Conservation (phyloP, 2,797 vertebrate genomes). For the Dipus sagitta region DNA sequence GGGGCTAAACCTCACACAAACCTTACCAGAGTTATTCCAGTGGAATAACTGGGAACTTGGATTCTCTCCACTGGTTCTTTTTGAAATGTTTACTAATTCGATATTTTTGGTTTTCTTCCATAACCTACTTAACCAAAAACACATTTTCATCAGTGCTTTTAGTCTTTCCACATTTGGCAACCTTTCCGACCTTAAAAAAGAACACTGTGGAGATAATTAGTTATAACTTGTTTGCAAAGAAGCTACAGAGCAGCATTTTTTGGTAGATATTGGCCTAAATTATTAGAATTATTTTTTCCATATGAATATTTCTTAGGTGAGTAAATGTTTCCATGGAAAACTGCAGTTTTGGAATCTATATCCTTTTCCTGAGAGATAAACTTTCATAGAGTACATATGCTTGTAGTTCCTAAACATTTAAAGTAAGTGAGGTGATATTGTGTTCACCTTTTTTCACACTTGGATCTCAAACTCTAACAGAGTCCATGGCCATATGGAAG, state of each 20-base stretch:
- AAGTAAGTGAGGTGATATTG: neutral
- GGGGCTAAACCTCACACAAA: slow-evolving; percentile 77
- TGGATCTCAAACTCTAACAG: neutral
- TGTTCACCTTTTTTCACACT: neutral
- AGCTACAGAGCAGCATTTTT: neutral
- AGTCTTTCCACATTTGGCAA: slow-evolving; percentile 77
- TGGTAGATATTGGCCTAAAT: slow-evolving; percentile 9
- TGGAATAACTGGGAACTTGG: slow-evolving; percentile 81
- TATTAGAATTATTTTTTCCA: slow-evolving; percentile 49
- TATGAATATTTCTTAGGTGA: slow-evolving; percentile 26
- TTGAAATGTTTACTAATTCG: slow-evolving; percentile 85
- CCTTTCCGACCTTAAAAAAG: slow-evolving; percentile 78
- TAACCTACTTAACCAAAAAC: slow-evolving; percentile 84
- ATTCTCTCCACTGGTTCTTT: slow-evolving; percentile 78
- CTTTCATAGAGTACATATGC: slow-evolving; percentile 1
- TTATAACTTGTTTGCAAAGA: slow-evolving; percentile 27
- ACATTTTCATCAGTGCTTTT: slow-evolving; percentile 81
- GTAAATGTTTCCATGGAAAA: slow-evolving; percentile 59
- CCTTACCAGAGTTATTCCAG: slow-evolving; percentile 81
- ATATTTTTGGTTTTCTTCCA: slow-evolving; percentile 84
- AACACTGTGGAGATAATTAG: slow-evolving; percentile 45
- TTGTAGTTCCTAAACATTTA: slow-evolving; percentile 21
- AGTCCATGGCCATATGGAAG: neutral
- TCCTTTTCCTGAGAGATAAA: slow-evolving; percentile 25
- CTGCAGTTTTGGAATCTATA: slow-evolving; percentile 24